Evolutionary conservation across 2,797 vertebrate genomes (phyloP).

Genomic region (Ficedula albicollis): DNA sequence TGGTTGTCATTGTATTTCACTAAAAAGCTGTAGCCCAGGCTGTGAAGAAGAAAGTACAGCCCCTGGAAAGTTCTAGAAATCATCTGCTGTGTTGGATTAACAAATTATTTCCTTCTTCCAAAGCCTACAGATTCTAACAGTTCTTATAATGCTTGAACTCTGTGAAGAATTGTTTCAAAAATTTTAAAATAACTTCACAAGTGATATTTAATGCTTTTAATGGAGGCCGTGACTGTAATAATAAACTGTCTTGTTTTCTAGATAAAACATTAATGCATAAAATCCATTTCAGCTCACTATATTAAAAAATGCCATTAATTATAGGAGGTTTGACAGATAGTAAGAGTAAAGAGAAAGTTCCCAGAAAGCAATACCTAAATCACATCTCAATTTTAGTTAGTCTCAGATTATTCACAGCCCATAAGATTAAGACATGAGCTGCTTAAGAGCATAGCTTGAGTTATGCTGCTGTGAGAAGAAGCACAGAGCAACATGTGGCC

Average conservation of each 20-base stretch:
- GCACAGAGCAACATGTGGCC: background rate
- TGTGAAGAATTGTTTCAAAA: background rate
- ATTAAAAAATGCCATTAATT: background rate
- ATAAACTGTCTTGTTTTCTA: background rate
- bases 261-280: background rate
- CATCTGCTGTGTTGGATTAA: background rate
- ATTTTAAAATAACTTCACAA: background rate
- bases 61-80: background rate
- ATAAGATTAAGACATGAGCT: background rate
- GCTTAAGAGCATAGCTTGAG: background rate
- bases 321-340: background rate
- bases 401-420: background rate
- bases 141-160: background rate
- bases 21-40: background rate
- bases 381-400: background rate
- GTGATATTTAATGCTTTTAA: background rate
- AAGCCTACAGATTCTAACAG: background rate
- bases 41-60: background rate
- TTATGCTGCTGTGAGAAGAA: background rate
- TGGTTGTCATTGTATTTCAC: background rate
- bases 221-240: background rate
- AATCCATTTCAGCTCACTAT: background rate
- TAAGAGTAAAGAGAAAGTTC: background rate
- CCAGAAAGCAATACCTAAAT: background rate
- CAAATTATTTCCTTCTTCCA: background rate